These are phyloP conservation scores for Ceyx margarethae DNA, from an alignment of 2,113 vertebrate genomes.

Conservation along the genomic window DNA sequence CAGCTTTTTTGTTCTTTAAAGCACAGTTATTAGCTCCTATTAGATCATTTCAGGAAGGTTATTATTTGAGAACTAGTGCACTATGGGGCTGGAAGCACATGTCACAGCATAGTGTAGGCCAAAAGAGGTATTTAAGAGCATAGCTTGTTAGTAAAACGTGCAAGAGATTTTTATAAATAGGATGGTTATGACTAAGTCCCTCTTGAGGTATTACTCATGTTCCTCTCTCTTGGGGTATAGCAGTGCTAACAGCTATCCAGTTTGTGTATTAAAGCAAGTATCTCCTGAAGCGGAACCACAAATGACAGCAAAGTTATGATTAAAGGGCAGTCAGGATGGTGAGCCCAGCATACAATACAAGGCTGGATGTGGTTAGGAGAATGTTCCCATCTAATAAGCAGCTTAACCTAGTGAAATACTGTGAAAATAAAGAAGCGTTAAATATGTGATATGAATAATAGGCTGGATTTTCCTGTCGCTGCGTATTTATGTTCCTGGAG, in stretches of 20 bases:
- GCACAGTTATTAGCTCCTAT: not conserved
- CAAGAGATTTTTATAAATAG: not conserved
- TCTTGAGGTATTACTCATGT: not conserved
- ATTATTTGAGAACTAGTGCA: not conserved
- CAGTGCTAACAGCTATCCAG: not conserved
- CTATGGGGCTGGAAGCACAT: not conserved
- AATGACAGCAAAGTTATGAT: conserved; percentile 39
- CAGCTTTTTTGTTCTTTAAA: not conserved
- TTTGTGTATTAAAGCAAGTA: not conserved
- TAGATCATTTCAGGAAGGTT: not conserved
- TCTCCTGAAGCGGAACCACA: not conserved
- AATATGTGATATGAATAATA: conserved; percentile 19
- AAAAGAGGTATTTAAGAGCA: not conserved
- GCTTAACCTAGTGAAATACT: conserved; percentile 24
- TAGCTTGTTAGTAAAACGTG: not conserved
- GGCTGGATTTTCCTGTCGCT: conserved; percentile 40
- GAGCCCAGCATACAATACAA: not conserved
- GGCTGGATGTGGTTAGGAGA: not conserved
- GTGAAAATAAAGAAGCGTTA: conserved; percentile 36
- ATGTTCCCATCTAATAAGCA: conserved; percentile 45
- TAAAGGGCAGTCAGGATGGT: not conserved
- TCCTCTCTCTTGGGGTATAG: not conserved
- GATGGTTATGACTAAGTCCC: not conserved
- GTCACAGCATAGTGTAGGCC: not conserved
- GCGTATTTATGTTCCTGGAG: not conserved